Evolutionary conservation across 2,888 invertebrate genomes (phyloP).

Genomic region (Tenodera sinensis): DNA sequence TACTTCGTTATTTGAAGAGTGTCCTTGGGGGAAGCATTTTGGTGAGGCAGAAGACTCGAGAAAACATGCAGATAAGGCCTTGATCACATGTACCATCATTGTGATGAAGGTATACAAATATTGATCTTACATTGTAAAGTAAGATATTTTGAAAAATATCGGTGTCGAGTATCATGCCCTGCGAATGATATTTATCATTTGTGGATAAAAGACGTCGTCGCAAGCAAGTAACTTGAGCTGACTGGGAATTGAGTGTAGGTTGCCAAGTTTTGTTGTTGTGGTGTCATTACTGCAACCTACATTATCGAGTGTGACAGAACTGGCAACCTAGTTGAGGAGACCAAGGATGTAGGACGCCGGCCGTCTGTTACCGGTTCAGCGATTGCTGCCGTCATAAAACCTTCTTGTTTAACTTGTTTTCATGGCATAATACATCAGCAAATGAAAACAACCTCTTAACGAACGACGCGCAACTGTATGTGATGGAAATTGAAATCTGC

Average conservation of each 20-base stretch:
- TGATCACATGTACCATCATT: too few species aligned
- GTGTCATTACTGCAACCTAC: background rate
- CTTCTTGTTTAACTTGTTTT: background rate
- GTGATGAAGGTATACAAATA: too few species aligned
- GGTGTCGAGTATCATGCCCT: too few species aligned
- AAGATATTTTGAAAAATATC: too few species aligned
- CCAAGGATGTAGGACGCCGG: background rate
- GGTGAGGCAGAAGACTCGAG: too few species aligned
- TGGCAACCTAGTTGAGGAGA: background rate
- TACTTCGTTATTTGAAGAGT: too few species aligned
- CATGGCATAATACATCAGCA: background rate
- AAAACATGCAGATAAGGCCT: too few species aligned
- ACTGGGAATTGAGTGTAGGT: background rate
- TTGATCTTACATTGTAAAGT: too few species aligned
- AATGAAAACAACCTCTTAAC: background rate
- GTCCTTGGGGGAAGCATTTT: too few species aligned
- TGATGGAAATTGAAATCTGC: background rate
- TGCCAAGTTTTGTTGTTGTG: background rate
- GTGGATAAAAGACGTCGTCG: background rate
- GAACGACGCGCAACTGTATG: background rate
- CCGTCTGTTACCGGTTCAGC: background rate
- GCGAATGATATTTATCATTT: too few species aligned
- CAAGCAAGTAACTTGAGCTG: background rate
- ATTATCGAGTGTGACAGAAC: background rate
- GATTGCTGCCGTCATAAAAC: background rate